These are phyloP conservation scores for Glaucomys volans DNA, from an alignment of 2,113 vertebrate genomes.

Conservation along the genomic window DNA sequence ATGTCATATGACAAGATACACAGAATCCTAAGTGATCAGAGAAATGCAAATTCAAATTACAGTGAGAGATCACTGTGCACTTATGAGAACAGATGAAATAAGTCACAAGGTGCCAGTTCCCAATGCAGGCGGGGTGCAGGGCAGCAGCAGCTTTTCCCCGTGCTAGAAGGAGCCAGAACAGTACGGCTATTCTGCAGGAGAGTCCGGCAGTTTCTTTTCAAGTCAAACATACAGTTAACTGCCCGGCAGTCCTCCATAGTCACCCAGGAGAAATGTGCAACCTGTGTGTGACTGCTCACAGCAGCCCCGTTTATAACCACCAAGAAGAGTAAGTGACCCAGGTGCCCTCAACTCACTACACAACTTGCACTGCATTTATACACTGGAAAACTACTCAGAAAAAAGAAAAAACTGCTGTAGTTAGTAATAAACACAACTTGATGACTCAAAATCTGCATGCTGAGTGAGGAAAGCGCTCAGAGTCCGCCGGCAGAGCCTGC, in stretches of 20 bases:
- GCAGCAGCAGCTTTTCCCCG: fast-evolving
- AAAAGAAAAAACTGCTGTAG: not conserved
- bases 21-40: not conserved
- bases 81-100: not conserved
- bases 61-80: fast-evolving
- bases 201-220: not conserved
- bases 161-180: not conserved
- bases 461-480: not conserved
- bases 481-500: not conserved
- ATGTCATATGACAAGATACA: not conserved
- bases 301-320: not conserved
- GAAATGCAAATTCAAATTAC: not conserved
- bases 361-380: not conserved
- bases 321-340: not conserved
- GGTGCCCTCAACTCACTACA: not conserved
- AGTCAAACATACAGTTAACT: not conserved
- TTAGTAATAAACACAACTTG: not conserved
- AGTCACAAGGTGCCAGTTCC: not conserved
- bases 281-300: not conserved
- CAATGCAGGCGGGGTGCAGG: not conserved
- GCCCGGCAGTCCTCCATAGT: not conserved
- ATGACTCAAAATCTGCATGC: not conserved
- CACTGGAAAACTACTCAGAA: not conserved
- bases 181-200: not conserved
- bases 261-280: not conserved